phyloP scores from a whole-genome alignment of 2,888 invertebrate species.

The Allophyes oxyacanthae region DNA sequence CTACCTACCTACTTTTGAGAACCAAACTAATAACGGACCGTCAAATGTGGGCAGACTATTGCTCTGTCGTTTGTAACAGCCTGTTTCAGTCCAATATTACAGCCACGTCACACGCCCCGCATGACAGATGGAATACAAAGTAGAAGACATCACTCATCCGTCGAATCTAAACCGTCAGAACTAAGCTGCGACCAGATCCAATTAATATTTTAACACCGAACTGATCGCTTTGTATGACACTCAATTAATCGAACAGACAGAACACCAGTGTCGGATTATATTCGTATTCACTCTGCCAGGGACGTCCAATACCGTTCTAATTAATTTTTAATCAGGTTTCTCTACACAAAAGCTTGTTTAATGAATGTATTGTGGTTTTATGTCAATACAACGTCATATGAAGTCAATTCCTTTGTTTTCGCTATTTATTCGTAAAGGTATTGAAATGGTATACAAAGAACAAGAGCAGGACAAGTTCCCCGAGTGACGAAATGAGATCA shows the following conservation, averaged over 20 bases:
- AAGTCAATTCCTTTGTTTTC: constrained; percentile 19
- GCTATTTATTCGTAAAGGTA: not conserved
- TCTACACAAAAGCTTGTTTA: constrained; percentile 37
- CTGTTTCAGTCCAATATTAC: not conserved
- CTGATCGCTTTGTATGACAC: constrained; percentile 49
- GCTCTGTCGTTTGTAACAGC: too few species aligned
- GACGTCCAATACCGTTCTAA: constrained; percentile 42
- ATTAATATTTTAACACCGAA: constrained; percentile 63
- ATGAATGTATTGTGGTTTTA: constrained; percentile 24
- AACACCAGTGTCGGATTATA: constrained; percentile 56
- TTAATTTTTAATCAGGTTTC: constrained; percentile 51
- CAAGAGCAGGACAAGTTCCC: too few species aligned
- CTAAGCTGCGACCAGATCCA: constrained; percentile 49
- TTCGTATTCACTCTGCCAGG: constrained; percentile 49
- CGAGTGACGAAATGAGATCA: too few species aligned
- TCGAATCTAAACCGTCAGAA: constrained; percentile 21
- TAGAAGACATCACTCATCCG: constrained; percentile 18
- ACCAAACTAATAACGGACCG: too few species aligned
- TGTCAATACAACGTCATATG: constrained; percentile 7
- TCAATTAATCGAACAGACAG: constrained; percentile 62
- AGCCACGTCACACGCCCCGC: not conserved
- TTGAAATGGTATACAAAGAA: too few species aligned
- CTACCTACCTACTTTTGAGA: too few species aligned
- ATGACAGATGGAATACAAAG: constrained; percentile 2
- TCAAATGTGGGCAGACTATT: too few species aligned